These are phyloP conservation scores for Petaurus breviceps DNA, from an alignment of 2,113 vertebrate genomes.

Conservation along the genomic window DNA sequence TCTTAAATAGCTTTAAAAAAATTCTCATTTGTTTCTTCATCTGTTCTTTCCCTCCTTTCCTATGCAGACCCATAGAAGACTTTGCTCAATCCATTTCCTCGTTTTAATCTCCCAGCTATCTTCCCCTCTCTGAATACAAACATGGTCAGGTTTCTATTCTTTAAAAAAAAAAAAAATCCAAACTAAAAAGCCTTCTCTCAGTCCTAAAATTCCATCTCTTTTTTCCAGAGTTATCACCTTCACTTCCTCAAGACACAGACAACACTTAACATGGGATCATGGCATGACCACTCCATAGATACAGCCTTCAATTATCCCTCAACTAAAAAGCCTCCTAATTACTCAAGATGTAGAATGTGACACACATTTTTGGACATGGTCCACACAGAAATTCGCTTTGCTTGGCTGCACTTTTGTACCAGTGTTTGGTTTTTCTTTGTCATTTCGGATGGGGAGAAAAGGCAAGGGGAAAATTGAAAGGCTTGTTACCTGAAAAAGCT, in stretches of 20 bases:
- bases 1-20: not conserved
- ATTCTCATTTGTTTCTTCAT: not conserved
- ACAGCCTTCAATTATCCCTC: not conserved
- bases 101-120: not conserved
- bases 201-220: not conserved
- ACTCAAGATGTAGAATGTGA: not conserved
- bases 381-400: not conserved
- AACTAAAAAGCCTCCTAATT: not conserved
- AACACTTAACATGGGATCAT: not conserved
- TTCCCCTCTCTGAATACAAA: not conserved
- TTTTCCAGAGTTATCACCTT: not conserved
- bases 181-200: not conserved
- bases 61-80: not conserved
- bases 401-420: not conserved
- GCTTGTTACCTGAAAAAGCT: not conserved
- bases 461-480: not conserved
- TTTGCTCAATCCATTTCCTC: not conserved
- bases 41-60: not conserved
- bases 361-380: not conserved
- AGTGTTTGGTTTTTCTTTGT: not conserved
- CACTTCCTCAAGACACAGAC: not conserved
- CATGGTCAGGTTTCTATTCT: not conserved
- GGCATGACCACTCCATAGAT: not conserved
- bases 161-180: not conserved
- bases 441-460: not conserved